Evolutionary conservation across 2,797 vertebrate genomes (phyloP).

Genomic region (Eutrigla gurnardus): DNA sequence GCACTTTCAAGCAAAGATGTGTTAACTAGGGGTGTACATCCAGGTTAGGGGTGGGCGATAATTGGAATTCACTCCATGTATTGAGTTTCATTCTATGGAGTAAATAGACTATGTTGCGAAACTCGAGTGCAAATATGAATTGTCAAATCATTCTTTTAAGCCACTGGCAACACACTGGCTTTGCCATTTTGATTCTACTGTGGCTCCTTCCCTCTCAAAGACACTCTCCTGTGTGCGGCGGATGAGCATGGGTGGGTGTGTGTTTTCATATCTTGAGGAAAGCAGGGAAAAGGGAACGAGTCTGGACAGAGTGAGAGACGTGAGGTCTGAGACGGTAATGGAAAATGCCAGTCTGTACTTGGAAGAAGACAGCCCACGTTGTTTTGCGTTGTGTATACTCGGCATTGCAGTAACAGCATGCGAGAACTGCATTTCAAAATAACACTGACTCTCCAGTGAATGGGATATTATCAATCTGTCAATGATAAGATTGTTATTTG

Average conservation of each 20-base stretch:
- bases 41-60: background rate
- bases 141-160: background rate
- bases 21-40: background rate
- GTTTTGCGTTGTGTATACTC: no score
- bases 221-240: background rate
- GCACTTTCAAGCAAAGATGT: background rate
- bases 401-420: no score
- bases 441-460: no score
- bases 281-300: background rate
- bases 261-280: background rate
- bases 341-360: background rate
- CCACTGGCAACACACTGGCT: background rate
- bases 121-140: background rate
- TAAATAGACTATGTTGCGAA: background rate
- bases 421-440: no score
- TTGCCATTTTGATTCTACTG: background rate
- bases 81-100: background rate
- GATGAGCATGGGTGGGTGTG: background rate
- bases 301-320: background rate
- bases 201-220: background rate
- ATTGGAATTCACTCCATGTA: background rate
- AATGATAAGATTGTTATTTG: no score
- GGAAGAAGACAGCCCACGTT: background rate
- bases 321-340: background rate
- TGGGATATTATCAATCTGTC: no score